phyloP scores from a whole-genome alignment of 2,888 invertebrate species.

The Penaeus monodon region DNA sequence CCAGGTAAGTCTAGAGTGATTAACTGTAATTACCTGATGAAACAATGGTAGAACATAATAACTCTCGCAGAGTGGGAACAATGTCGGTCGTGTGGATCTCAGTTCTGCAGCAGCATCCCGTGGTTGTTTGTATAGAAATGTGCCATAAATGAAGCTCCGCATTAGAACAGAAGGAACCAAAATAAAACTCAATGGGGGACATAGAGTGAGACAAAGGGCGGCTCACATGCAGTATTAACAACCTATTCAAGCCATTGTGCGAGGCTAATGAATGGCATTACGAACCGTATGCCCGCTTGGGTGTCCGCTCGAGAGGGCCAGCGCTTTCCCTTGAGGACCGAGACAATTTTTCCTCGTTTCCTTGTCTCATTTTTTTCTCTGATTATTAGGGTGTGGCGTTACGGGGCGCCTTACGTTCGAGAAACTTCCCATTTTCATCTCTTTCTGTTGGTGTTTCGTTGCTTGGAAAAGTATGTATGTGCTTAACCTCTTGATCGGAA shows the following conservation, averaged over 20 bases:
- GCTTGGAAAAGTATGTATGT: too few species aligned
- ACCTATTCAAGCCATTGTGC: slow-evolving; percentile 35
- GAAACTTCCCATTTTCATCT: too few species aligned
- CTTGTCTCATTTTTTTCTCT: too few species aligned
- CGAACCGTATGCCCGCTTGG: neutral
- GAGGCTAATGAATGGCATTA: slow-evolving; percentile 39
- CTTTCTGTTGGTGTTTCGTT: too few species aligned
- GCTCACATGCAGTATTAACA: slow-evolving; percentile 34
- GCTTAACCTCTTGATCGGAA: too few species aligned
- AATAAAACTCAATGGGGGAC: neutral
- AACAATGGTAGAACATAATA: neutral
- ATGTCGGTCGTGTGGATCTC: neutral
- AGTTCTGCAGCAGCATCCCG: neutral
- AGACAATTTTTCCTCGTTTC: too few species aligned
- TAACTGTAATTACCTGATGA: neutral
- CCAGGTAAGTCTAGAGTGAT: neutral
- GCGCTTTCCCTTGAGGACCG: too few species aligned
- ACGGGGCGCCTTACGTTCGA: too few species aligned
- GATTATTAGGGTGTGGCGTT: too few species aligned
- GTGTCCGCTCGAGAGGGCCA: too few species aligned
- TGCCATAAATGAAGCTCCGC: slow-evolving; percentile 19
- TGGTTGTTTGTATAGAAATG: slow-evolving; percentile 9
- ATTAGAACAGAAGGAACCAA: slow-evolving; percentile 2
- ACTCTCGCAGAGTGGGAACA: neutral
- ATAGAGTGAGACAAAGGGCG: slow-evolving; percentile 27